Percentiles rank a stretch among this genome's conserved stretches.
These are phyloP conservation scores for Saturnia japonica DNA, from an alignment of 2,888 invertebrate species.

Conservation along the genomic window DNA sequence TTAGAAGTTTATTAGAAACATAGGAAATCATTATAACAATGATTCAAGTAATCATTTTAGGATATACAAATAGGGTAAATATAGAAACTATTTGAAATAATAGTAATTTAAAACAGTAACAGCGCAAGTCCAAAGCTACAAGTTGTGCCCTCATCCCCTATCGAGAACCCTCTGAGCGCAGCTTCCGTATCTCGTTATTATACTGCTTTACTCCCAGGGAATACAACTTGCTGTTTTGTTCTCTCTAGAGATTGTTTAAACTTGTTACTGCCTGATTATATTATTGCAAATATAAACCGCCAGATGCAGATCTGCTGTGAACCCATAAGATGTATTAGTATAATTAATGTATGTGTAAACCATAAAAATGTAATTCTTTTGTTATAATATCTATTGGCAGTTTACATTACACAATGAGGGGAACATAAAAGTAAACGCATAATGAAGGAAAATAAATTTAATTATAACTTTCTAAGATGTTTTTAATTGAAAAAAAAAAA, in stretches of 20 bases:
- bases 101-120: neutral
- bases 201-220: constrained; percentile 62
- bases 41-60: neutral
- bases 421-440: neutral
- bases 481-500: no score
- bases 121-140: constrained; percentile 10
- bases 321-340: no score
- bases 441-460: no score
- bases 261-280: neutral
- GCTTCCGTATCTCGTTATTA: constrained; percentile 54
- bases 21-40: no score
- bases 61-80: neutral
- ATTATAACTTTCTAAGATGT: no score
- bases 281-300: neutral
- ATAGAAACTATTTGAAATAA: neutral
- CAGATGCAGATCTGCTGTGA: neutral
- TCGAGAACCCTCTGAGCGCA: constrained; percentile 16
- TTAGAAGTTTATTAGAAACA: no score
- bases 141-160: constrained; percentile 5
- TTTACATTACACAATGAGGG: neutral
- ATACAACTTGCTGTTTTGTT: constrained; percentile 32
- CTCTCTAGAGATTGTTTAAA: neutral
- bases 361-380: neutral
- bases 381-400: neutral
- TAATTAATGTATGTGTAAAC: no score